Evolutionary conservation across 2,113 vertebrate genomes (phyloP).

Genomic region (Sebastes fasciatus): DNA sequence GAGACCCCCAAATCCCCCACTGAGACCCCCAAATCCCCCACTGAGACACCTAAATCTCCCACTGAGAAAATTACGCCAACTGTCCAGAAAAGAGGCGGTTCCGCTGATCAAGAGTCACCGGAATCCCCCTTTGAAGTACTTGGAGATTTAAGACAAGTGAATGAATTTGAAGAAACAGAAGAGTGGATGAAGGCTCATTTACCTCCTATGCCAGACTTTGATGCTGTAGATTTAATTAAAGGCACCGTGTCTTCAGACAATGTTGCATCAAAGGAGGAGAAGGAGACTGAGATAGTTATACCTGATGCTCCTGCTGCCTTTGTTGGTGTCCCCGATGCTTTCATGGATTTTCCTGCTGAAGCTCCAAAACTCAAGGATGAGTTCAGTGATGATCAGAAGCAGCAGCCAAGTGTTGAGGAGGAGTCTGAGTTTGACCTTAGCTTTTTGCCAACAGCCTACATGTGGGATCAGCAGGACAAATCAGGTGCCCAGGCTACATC

Average conservation of each 20-base stretch:
- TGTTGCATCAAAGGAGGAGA: slow-evolving; percentile 59
- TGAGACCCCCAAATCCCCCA: neutral
- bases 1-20: neutral
- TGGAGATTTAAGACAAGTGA: slow-evolving; percentile 80
- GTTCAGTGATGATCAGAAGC: slow-evolving; percentile 54
- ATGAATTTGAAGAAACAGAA: slow-evolving; percentile 87
- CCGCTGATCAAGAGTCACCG: slow-evolving; percentile 84
- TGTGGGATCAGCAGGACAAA: slow-evolving; percentile 83
- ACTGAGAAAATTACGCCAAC: slow-evolving; percentile 36
- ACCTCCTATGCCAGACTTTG: slow-evolving; percentile 82
- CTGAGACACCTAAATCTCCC: slow-evolving; percentile 41
- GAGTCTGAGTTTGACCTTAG: slow-evolving; percentile 82
- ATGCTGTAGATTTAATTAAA: slow-evolving; percentile 72
- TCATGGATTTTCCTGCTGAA: slow-evolving; percentile 75
- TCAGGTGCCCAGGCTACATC: slow-evolving; percentile 37
- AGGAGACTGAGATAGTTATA: slow-evolving; percentile 45
- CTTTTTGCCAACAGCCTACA: slow-evolving; percentile 85
- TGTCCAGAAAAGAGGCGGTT: slow-evolving; percentile 63
- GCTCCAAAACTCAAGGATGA: slow-evolving; percentile 50
- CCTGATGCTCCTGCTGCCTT: slow-evolving; percentile 72
- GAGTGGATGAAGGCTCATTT: slow-evolving; percentile 83
- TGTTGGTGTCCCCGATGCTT: slow-evolving; percentile 80
- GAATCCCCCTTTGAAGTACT: slow-evolving; percentile 92
- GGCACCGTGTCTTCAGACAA: slow-evolving; percentile 39
- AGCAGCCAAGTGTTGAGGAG: slow-evolving; percentile 71